Evolutionary conservation across 2,888 invertebrate species (phyloP), one percentile per base, ranked within the genome.

Genomic region (Galerucella nymphaeae): DNA sequence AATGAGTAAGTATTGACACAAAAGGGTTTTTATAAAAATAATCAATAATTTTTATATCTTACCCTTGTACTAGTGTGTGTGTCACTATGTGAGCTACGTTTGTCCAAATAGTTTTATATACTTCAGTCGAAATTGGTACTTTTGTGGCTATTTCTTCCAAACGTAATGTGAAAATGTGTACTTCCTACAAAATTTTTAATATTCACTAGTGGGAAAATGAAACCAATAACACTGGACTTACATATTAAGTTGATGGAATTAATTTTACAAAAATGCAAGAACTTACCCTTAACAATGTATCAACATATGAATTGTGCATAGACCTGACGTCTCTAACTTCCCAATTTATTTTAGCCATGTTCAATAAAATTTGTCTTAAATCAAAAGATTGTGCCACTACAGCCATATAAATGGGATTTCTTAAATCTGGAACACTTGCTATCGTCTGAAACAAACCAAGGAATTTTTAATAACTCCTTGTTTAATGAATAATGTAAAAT

Each of bases 341-440:
- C 98, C 98, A 99, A 85, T 95, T 94, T 0, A 98, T 96, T 87
- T 93, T 93, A 69, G 95, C 93, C 94, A 99, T 98, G n/a, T 93
- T 90, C 74, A 91, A 88, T 10, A 98, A 87, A 42, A 95, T 91
- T 16, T 91, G 89, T 53, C 93, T 90, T 8, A 93, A 90, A 84
- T 97, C 94, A 9, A 98, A 91, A 0, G 93, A 90, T 82, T 92
- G 92, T 0, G 93, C 92, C 0, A 94, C 93, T 0, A 96, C 95
- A 73, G 93, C 92, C 90, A 95, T 94, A 83, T 96, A 98, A 11
- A 97, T 91, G 0, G 97, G 97, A 80, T 92, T 90, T 30, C 97
- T 88, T 69, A 98, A 87, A 87, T 96, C 96, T 0, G 85, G 79
- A 0, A 93, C 93, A 16, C 93, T 91, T 1, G 90, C 89, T 65